These are phyloP conservation scores for Pseudotriccus pelzelni DNA, from an alignment of 2,797 vertebrate species.

Conservation along the genomic window DNA sequence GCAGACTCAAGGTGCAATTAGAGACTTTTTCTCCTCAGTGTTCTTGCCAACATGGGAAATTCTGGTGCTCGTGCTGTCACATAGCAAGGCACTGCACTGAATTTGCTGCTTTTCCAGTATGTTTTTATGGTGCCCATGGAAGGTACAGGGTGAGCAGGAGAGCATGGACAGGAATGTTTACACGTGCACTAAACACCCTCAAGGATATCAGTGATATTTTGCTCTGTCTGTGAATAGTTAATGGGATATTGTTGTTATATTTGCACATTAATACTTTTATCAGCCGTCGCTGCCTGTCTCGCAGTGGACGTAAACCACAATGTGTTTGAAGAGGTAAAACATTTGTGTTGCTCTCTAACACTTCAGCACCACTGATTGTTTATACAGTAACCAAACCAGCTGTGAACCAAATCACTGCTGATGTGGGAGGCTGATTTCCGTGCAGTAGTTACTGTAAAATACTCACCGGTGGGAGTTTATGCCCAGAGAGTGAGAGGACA, in stretches of 20 bases:
- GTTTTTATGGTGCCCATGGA: background rate
- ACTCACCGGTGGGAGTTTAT: background rate
- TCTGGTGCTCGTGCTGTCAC: background rate
- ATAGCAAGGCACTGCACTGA: background rate
- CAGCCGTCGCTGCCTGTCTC: rapidly evolving
- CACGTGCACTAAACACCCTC: background rate
- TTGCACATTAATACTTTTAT: background rate
- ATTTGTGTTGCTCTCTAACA: background rate
- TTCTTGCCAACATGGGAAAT: background rate
- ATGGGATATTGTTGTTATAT: background rate
- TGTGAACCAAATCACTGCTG: background rate
- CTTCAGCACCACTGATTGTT: background rate
- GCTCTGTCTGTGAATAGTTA: background rate
- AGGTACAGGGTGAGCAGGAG: background rate
- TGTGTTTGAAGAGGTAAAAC: background rate
- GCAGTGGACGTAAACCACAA: background rate
- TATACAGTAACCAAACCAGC: background rate
- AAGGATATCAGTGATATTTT: background rate
- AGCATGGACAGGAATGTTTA: background rate
- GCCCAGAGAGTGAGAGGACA: background rate
- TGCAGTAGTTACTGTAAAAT: background rate
- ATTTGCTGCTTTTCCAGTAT: background rate
- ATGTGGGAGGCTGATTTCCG: background rate
- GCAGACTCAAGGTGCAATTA: background rate
- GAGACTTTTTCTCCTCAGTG: background rate